These are phyloP conservation scores for Gymnoscopelus microlampas DNA, from an alignment of 2,797 vertebrate species.

Conservation along the genomic window DNA sequence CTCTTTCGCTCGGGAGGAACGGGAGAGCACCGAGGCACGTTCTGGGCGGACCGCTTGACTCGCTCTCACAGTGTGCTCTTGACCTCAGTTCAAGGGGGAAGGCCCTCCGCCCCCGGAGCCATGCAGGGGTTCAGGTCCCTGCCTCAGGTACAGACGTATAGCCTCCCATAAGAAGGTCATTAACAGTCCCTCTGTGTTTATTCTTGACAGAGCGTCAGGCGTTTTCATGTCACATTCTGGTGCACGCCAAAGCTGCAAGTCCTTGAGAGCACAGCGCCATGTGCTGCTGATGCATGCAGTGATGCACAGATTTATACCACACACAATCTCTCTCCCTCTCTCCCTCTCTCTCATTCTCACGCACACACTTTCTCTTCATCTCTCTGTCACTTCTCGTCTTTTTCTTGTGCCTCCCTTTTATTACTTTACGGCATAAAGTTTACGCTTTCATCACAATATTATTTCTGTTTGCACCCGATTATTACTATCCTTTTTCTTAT, in stretches of 20 bases:
- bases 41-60: neutral
- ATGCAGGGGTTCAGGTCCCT: constrained; percentile 40
- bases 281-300: too few relatives aligned
- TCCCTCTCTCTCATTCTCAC: neutral
- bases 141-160: constrained; percentile 42
- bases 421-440: too few relatives aligned
- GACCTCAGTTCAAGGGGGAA: constrained; percentile 36
- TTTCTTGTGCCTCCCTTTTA: neutral
- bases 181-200: constrained; percentile 11
- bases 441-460: too few relatives aligned
- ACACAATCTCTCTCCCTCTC: neutral
- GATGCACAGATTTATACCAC: too few relatives aligned
- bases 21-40: too few relatives aligned
- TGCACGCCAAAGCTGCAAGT: constrained; percentile 29
- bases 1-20: constrained; percentile 21
- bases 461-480: too few relatives aligned
- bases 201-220: too few relatives aligned
- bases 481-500: constrained; percentile 6
- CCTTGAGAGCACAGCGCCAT: too few relatives aligned
- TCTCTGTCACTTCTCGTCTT: neutral
- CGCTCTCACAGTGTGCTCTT: constrained; percentile 42
- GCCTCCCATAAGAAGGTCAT: constrained; percentile 48
- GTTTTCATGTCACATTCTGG: neutral
- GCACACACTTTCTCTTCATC: neutral
- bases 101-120: neutral